Conservation (phyloP, 2,797 vertebrate genomes). For the Ceryle rudis region DNA sequence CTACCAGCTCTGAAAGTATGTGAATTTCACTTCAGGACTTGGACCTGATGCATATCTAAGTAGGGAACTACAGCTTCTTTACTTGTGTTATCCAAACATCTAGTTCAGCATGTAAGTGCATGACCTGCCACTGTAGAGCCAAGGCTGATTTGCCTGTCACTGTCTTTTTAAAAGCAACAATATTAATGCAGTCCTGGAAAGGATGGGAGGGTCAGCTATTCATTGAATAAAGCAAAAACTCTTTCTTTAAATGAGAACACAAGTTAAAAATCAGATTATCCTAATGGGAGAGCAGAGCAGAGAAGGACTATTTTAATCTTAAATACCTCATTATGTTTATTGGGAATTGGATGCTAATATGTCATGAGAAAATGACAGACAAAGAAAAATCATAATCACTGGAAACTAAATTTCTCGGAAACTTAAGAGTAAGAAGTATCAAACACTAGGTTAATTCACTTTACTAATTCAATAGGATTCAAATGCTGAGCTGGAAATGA, state of each 20-base stretch:
- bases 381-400: not conserved
- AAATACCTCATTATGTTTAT: not conserved
- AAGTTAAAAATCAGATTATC: not conserved
- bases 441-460: not conserved
- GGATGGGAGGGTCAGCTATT: not conserved
- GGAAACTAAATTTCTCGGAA: not conserved
- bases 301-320: conserved; percentile 5
- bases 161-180: not conserved
- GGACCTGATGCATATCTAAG: not conserved
- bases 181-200: not conserved
- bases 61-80: not conserved
- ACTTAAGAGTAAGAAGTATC: not conserved
- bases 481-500: not conserved
- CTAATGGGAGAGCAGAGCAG: not conserved
- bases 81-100: not conserved
- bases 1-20: not conserved
- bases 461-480: not conserved
- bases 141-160: not conserved
- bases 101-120: fast-evolving
- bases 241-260: not conserved
- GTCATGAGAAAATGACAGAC: conserved; percentile 5
- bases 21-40: not conserved
- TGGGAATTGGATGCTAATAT: not conserved
- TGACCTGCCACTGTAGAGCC: not conserved
- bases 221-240: not conserved